Evolutionary conservation across 2,113 vertebrate genomes (phyloP), one percentile per base, ranked within the genome.

Genomic region (Campylomormyrus numenius): DNA sequence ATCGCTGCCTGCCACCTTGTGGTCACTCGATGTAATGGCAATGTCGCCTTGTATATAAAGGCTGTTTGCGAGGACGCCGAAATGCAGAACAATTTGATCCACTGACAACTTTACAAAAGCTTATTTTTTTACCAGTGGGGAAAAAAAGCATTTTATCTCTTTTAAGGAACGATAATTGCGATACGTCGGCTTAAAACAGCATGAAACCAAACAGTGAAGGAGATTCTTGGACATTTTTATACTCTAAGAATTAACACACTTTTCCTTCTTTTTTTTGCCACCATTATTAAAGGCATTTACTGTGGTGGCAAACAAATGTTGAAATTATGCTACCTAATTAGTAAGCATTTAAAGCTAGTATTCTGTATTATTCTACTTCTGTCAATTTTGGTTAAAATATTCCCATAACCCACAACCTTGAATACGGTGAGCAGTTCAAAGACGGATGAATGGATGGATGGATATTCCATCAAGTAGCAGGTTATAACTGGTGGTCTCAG

Each of bases 1-100:
- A 19, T 1, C n/a, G 52, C 17, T 84, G 35, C 49, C 88, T 92
- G 93, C 91, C 94, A 91, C 88, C 95, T 91, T 85, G 90, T 19
- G 92, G 91, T 58, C 0, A 27, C 2, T 42, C 15, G 35, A 80
- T 42, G 39, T 1, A 5, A 1, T 35, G 89, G 0, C n/a, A 89
- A 35, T 92, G 9, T 90, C 91, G 11, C 13, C 42, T 39, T 5
- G 5, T 21, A 5, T 13, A 24, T 13, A 21, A n/a, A 45, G 10
- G 7, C 0, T 7, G 7, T 45, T 66, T 48, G 6, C 19, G 8
- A 46, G 19, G 15, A 9, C 19, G 9, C 19, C 4, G 0, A 17
- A 53, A 19, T 4, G 19, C 39, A 85, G 3, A 85, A 17, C 1
- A 17, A 24, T 0, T n/a, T 10, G 42, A 48, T 85, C 2, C 21